Evolutionary conservation across 2,888 invertebrate genomes (phyloP), one percentile per base, ranked within the genome.

Genomic region (Ditula angustiorana): DNA sequence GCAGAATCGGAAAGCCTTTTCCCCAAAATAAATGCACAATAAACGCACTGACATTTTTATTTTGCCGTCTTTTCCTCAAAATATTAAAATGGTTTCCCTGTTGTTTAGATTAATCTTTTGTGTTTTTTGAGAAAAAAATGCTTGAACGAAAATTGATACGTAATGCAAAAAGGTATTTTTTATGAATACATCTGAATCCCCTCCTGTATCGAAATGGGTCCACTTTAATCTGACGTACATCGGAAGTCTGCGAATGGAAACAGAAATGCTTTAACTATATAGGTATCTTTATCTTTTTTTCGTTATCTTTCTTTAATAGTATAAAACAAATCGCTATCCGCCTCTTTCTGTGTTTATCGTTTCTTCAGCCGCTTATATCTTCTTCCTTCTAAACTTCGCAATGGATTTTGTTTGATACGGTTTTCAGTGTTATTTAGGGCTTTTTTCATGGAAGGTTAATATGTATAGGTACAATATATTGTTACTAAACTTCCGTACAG

Each of bases 131-230:
- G 28, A 30, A 50, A 50, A 50, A 50, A 19, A 50, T 50, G 10
- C 49, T 49, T 8, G 26, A 28, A 16, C 28, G 8, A 28, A 49
- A 28, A 49, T 49, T 28, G 28, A 49, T 28, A 37, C 35, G 16
- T 7, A 28, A 49, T 28, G 16, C 50, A 50, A 30, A 30, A 28
- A 28, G 28, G 49, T 49, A 28, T 10, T 0, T 50, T 50, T 50
- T 50, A 50, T 50, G 30, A 19, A 50, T 19, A 50, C 50, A 50
- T 30, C 28, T 50, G 49, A 28, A 28, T 28, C 28, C 16, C 28
- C 28, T 16, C 19, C 19, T 30, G 28, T 21, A 5, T 10, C 16
- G 8, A 8, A 19, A 8, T 21, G 30, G 19, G n/a, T 11, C 4
- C 11, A 50, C 19, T 50, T 30, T 50, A 30, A 16, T 50, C 21